phyloP scores from a whole-genome alignment of 2,113 vertebrate genomes.

The Hippocampus zosterae region DNA sequence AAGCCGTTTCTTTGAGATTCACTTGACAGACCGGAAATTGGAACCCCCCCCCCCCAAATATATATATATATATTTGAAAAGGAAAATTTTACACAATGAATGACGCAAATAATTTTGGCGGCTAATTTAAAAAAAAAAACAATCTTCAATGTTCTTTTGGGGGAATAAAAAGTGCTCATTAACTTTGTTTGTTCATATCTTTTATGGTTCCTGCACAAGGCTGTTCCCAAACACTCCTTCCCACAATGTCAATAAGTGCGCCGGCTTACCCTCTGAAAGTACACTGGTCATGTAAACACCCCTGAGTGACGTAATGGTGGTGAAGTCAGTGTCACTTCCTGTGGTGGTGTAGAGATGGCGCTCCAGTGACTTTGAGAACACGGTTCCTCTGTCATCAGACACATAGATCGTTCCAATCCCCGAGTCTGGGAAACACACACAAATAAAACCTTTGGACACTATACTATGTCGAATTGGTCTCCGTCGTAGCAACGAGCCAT shows the following conservation, averaged over 20 bases:
- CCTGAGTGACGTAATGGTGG: slow-evolving; percentile 82
- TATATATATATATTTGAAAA: too few species aligned
- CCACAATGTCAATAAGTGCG: not conserved
- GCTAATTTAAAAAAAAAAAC: not conserved
- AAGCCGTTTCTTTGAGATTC: too few species aligned
- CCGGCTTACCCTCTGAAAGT: slow-evolving; percentile 77
- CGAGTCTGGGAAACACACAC: slow-evolving; percentile 70
- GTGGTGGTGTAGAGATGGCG: slow-evolving; percentile 86
- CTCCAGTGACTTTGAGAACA: slow-evolving; percentile 93
- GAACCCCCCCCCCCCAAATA: too few species aligned
- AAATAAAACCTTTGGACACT: slow-evolving; percentile 3
- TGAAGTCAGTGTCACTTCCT: slow-evolving; percentile 89
- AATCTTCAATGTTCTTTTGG: not conserved
- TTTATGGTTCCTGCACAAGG: not conserved
- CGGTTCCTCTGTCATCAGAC: slow-evolving; percentile 84
- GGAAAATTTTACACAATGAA: too few species aligned
- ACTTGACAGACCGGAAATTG: too few species aligned
- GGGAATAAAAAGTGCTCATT: too few species aligned
- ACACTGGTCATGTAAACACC: slow-evolving; percentile 89
- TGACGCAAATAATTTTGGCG: not conserved
- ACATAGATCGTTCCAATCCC: slow-evolving; percentile 88
- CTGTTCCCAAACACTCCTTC: not conserved
- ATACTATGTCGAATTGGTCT: not conserved
- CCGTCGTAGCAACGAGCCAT: not conserved
- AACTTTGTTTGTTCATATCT: not conserved